Percentiles rank a stretch among this genome's conserved stretches.
These are phyloP conservation scores for Caenorhabditis macrosperma DNA, from an alignment of 2,888 invertebrate genomes.

Conservation along the genomic window DNA sequence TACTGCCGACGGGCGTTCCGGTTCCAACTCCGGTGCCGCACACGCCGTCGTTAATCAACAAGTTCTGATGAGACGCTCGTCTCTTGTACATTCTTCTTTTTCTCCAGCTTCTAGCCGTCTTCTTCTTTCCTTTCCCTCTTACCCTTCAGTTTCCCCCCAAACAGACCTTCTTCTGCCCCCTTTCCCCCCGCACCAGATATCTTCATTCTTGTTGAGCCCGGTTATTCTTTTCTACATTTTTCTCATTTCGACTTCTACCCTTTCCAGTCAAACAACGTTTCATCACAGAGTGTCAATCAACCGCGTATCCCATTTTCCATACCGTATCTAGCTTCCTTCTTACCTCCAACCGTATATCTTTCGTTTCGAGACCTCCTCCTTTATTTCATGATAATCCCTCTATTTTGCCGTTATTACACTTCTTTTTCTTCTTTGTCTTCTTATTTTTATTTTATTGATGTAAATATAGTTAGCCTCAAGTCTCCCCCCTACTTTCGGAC, in stretches of 20 bases:
- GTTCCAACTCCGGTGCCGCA: constrained; percentile 50
- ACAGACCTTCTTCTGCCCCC: not conserved
- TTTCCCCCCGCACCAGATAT: not conserved
- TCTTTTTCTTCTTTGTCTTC: too few relatives aligned
- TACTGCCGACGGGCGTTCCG: constrained; percentile 49
- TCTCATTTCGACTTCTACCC: too few relatives aligned
- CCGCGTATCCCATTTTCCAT: not conserved
- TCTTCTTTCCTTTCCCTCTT: not conserved
- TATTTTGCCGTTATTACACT: not conserved
- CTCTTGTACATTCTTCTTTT: constrained; percentile 33
- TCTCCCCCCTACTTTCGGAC: not conserved
- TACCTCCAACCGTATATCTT: constrained; percentile 24
- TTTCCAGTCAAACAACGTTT: not conserved
- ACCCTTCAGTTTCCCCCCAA: not conserved
- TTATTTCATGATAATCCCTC: not conserved
- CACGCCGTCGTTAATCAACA: constrained; percentile 31
- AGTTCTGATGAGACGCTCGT: constrained; percentile 26
- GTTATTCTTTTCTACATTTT: too few relatives aligned
- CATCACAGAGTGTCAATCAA: too few relatives aligned
- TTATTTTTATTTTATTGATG: too few relatives aligned
- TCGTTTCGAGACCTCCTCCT: constrained; percentile 21
- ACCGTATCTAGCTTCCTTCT: not conserved
- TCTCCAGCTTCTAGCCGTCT: constrained; percentile 11
- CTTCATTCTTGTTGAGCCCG: not conserved
- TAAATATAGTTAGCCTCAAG: constrained; percentile 5